phyloP scores from a whole-genome alignment of 2,113 vertebrate genomes.

The Channa argus region DNA sequence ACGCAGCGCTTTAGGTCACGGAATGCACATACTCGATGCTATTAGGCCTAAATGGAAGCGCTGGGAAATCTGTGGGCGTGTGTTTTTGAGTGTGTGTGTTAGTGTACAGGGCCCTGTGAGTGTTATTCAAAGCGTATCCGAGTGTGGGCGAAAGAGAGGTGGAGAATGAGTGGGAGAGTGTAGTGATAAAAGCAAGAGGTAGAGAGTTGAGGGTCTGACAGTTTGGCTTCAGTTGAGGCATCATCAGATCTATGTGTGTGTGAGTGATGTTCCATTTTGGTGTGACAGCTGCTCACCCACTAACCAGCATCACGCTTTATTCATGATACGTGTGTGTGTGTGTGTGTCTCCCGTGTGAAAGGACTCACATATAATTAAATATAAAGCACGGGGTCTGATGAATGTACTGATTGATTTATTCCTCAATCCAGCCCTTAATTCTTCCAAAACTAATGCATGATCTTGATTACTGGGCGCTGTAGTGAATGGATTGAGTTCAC shows the following conservation, averaged over 20 bases:
- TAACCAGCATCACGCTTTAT: slow-evolving; percentile 35
- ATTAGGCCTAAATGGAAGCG: slow-evolving; percentile 1
- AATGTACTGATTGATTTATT: slow-evolving; percentile 6
- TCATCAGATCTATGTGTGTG: not conserved
- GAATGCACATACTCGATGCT: slow-evolving; percentile 10
- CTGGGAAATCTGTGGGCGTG: slow-evolving; percentile 37
- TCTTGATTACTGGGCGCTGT: not conserved
- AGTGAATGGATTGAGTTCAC: not conserved
- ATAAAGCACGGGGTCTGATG: not conserved
- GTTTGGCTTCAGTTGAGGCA: slow-evolving; percentile 27
- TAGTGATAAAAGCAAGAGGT: slow-evolving; percentile 26
- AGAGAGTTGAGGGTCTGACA: slow-evolving; percentile 25
- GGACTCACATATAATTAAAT: not conserved
- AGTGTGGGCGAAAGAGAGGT: slow-evolving; percentile 40
- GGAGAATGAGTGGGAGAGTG: slow-evolving; percentile 14
- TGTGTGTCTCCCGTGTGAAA: not conserved
- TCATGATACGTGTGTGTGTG: not conserved
- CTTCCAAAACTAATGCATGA: not conserved
- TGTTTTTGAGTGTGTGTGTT: slow-evolving; percentile 1
- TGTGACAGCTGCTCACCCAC: slow-evolving; percentile 49
- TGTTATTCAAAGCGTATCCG: slow-evolving; percentile 11
- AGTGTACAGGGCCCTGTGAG: slow-evolving; percentile 12
- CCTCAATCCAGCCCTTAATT: not conserved
- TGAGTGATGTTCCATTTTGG: slow-evolving; percentile 32
- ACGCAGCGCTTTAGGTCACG: slow-evolving; percentile 16